Evolutionary conservation across 1,140 invertebrate genomes (phyloP).

Genomic region (Cyphomyrmex costatus): DNA sequence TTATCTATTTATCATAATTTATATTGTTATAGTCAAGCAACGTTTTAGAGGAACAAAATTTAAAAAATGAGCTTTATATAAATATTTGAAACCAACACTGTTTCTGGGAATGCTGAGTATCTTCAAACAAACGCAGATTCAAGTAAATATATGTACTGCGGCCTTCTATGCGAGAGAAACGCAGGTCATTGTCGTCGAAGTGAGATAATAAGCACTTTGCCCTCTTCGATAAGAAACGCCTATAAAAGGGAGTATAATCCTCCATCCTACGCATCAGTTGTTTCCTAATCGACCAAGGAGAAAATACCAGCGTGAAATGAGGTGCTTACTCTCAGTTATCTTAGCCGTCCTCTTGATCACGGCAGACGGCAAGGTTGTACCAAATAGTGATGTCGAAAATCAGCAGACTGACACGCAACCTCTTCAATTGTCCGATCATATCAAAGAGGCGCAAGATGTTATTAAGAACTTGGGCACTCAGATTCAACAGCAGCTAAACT

Average conservation of each 20-base stretch:
- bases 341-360: slow-evolving; percentile 53
- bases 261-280: slow-evolving; percentile 73
- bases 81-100: background rate
- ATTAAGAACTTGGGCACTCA: slow-evolving; percentile 73
- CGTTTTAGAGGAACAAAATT: background rate
- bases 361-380: slow-evolving; percentile 39
- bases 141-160: background rate
- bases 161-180: background rate
- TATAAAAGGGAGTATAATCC: slow-evolving; percentile 78
- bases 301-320: slow-evolving; percentile 75
- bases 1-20: background rate
- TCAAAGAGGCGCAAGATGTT: slow-evolving; percentile 74
- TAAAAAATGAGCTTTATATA: background rate
- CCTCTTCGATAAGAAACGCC: slow-evolving; percentile 79
- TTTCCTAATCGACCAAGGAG: slow-evolving; percentile 50
- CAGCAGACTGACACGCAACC: slow-evolving; percentile 56
- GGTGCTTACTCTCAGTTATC: slow-evolving; percentile 65
- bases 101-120: background rate
- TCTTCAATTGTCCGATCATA: slow-evolving; percentile 65
- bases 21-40: background rate
- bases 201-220: slow-evolving; percentile 78
- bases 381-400: slow-evolving; percentile 10
- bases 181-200: slow-evolving; percentile 35
- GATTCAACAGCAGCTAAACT: slow-evolving; percentile 74
- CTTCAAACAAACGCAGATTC: background rate